Evolutionary conservation across 2,113 vertebrate genomes (phyloP).

Genomic region (Ammodytes dubius): DNA sequence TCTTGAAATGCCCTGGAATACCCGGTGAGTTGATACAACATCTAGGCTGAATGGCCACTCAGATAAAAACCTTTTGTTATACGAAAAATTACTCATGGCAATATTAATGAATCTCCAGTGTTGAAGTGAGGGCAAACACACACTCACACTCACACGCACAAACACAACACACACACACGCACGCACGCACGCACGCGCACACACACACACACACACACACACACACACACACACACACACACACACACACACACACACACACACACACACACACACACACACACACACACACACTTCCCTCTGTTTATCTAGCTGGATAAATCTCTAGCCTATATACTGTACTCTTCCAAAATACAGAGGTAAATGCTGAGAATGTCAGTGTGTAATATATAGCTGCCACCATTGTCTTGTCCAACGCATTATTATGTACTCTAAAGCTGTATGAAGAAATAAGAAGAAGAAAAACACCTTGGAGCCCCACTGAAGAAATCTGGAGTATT

Average conservation of each 20-base stretch:
- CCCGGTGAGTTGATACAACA: constrained; percentile 24
- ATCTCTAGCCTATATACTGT: constrained; percentile 26
- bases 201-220: constrained; percentile 17
- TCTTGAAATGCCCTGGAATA: constrained; percentile 25
- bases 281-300: constrained; percentile 10
- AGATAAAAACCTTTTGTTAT: constrained; percentile 27
- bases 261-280: background rate
- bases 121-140: background rate
- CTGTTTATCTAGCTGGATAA: constrained; percentile 37
- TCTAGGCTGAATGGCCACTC: constrained; percentile 17
- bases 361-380: background rate
- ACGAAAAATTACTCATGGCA: constrained; percentile 21
- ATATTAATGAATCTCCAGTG: constrained; percentile 42
- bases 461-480: background rate
- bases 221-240: constrained; percentile 9
- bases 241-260: constrained; percentile 15
- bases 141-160: constrained; percentile 12
- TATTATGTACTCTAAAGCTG: constrained; percentile 5
- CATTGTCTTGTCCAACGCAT: background rate
- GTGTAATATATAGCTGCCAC: constrained; percentile 5
- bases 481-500: constrained; percentile 25
- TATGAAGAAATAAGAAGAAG: background rate
- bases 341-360: constrained; percentile 1
- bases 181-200: constrained; percentile 13
- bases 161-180: constrained; percentile 8